Base-by-base conservation (phyloP, 2,797 vertebrate genomes). In the Leucoraja ocellata region DNA sequence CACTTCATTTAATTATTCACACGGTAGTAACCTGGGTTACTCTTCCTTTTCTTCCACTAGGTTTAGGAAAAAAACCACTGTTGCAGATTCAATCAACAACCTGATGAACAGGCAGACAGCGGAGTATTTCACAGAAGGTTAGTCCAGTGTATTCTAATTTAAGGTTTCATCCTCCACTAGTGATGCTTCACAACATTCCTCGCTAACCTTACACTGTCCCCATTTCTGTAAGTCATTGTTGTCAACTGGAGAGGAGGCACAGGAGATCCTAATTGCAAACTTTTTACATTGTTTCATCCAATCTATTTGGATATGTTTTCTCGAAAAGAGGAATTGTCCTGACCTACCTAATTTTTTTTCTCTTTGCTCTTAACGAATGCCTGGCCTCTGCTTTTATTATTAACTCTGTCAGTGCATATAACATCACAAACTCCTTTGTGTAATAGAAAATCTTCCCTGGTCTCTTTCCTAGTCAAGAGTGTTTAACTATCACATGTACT, bases 101-200 rank as follows among this genome's bases (percentile, higher is more conserved):
- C 96, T 97, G 91, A 95, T 97, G 36, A 96, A 96, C 92, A 97
- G 97, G 93, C 96, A 96, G 93, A 95, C 95, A 65, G 94, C 96
- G 73, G 96, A 96, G 90, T 96, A 94, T 94, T 98, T 97, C 94
- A 99, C 98, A 39, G 98, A 99, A 98, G 99, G 99, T 99, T 95
- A 80, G 96, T 95, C 71, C 11, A 88, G 61, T 21, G 61, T 63
- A 1, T 63, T 84, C 9, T 32, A 65, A 88, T 88, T 68, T 68
- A 65, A n/a, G 28, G 58, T 88, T 63, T 88, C 7, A 88, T 21
- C 84, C 61, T 68, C n/a, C 6, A 36, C 84, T 25, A 21, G n/a
- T 86, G 11, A 32, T 65, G 61, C 8, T n/a, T 63, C 46, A 28
- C 58, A 63, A 13, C 2, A 86, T 13, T 63, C 16, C 32, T 65